Evolutionary conservation across 35 echinoderm and acorn worm genomes (phyloP), one percentile per base, ranked within the genome.

Genomic region (Heliocidaris tuberculata): DNA sequence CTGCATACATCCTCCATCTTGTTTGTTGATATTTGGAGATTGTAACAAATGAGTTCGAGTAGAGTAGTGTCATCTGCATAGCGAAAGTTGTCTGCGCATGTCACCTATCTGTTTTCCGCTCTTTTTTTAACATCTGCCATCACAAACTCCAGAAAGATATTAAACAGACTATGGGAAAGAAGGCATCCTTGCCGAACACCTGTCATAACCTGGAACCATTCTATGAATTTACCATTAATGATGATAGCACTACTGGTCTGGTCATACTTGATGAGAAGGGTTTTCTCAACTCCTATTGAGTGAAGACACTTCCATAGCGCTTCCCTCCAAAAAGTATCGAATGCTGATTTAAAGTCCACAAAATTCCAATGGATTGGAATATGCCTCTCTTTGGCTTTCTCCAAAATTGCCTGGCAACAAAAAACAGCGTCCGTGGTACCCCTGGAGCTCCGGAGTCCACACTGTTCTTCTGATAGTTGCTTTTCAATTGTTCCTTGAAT

Each of bases 321-420:
- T 94, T 94, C 85, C 85, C 94, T 31, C 94, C 94, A 94, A 5
- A 94, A 19, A 29, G 85, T 94, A 50, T 94, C 94, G 31, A 94
- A 86, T 19, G 94, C 94, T 54, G 59, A 52, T 65, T 94, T 94
- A 48, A 94, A 94, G 47, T 94, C 49, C 15, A 94, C 92, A 60
- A 94, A 60, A 48, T 94, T 65, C 92, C 92, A 65, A 65, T 94
- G 92, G 7, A 94, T 94, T 16, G 92, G 93, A 16, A 94, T 94
- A 59, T 59, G 65, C 78, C 93, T 94, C 48, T 94, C 31, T 27
- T 94, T 94, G 29, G 93, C 59, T 59, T 94, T 94, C 48, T 85
- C 93, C 31, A 85, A 8, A 94, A 11, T 85, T 31, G 59, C 4
- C 60, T 17, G 32, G 85, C 93, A 16, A 85, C 47, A 21, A 85